Evolutionary conservation across 2,888 invertebrate species (phyloP), one percentile per base, ranked within the genome.

Genomic region (Rhyacophila evoluta): DNA sequence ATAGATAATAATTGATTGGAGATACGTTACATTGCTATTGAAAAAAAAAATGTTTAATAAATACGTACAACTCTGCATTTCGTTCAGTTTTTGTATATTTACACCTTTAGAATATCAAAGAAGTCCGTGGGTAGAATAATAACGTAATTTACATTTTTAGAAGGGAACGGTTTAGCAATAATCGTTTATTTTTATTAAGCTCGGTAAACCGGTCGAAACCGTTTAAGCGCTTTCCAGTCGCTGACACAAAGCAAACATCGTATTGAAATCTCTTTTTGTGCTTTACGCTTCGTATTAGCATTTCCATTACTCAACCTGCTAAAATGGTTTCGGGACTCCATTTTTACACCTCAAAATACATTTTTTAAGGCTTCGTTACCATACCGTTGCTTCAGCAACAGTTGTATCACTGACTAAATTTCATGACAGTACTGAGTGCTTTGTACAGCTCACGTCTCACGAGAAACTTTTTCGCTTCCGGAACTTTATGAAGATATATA

Each of bases 291-390:
- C 36, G 36, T 72, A 37, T 72, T 72, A 72, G 36, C 72, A 72
- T 72, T 72, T 72, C 72, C 72, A 72, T 72, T 37, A 72, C 72
- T 72, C 36, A 72, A 10, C n/a, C 33, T 19, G 55, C 25, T 33
- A 19, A 11, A 72, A 72, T 8, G 72, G 33, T 25, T 72, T 15
- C 37, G n/a, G 12, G 15, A 72, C 55, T 25, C 55, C 29, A 33
- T 33, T 55, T 55, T 29, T 33, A 69, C 69, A 19, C 55, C 55
- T 55, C 55, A 55, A 55, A 55, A 55, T 55, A 55, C 19, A 55
- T 55, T 55, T 41, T 55, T 55, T 19, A 55, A 55, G 2, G n/a
- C 55, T 19, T 10, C 55, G 10, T 19, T 10, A 10, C 55, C 55
- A 1, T 1, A 1, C 15, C 19, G 19, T 19, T 19, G 19, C 12